Base-by-base conservation (phyloP, 2,888 invertebrate species). In the Eristalis tenax region DNA sequence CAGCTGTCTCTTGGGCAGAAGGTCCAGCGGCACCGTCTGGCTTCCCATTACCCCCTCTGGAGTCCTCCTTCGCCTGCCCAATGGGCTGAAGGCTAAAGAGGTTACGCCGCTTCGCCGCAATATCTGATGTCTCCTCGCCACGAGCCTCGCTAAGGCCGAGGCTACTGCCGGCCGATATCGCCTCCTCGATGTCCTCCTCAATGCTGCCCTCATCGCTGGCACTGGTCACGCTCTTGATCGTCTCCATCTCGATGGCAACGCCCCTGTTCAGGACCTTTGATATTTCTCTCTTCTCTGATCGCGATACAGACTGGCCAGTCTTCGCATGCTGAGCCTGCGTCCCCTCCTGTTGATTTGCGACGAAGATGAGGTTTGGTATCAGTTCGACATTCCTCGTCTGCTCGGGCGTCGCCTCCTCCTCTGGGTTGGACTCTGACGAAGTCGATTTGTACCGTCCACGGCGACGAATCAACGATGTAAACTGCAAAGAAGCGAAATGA, bases 171-270 rank as follows among this genome's bases (percentile, higher is more conserved):
- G 77, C 88, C 0, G 83, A 80, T 13, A 93, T 90, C 18, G 91
- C 91, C 88, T 93, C 92, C 87, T 92, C 93, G 63, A 93, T 93
- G 43, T 92, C 92, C 89, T 93, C 93, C 82, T 93, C 93, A 59
- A 92, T 92, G 88, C 92, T 93, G 73, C 90, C 91, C 66, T 91
- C 92, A 18, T 89, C 81, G 22, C 88, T 84, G 15, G 43, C 74
- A 23, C 65, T 81, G 6, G 89, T 89, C 64, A 89, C 89, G 66
- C 83, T 90, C n/a, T 90, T 90, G 70, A 90, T 85, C 71, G 88
- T 89, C 73, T 90, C 91, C 92, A 92, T 92, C 88, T 92, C 92
- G 63, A 92, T 91, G 83, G 90, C 90, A 78, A 92, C 91, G 68
- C 87, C 83, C 76, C 80, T 4, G 88, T 89, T 84, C 57, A 78